phyloP scores from a whole-genome alignment of 2,113 vertebrate genomes.

The Dicrurus megarhynchus region DNA sequence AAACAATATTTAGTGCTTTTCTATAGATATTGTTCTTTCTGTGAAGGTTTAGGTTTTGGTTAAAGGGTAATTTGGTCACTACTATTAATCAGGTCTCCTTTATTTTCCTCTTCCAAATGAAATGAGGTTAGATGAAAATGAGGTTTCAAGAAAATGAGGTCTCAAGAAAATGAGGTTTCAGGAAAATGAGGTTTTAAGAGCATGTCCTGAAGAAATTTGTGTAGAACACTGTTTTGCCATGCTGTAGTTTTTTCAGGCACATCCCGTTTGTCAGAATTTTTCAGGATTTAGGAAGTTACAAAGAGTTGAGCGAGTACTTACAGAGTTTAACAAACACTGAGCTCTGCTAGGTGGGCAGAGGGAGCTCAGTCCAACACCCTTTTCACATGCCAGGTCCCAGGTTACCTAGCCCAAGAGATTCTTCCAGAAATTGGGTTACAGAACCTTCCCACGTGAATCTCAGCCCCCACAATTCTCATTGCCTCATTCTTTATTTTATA shows the following conservation, averaged over 20 bases:
- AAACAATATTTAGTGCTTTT: background rate
- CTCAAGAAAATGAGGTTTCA: background rate
- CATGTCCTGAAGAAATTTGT: background rate
- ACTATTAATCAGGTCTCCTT: background rate
- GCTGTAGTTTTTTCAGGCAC: background rate
- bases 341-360: background rate
- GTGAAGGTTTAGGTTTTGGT: background rate
- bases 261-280: background rate
- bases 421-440: background rate
- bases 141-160: background rate
- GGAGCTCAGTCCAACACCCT: background rate
- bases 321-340: background rate
- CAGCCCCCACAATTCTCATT: background rate
- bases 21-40: background rate
- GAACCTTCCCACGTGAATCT: background rate
- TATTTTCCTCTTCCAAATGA: background rate
- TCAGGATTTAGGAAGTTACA: background rate
- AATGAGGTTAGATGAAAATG: background rate
- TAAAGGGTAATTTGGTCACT: background rate
- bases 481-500: background rate
- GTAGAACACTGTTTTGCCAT: background rate
- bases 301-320: background rate
- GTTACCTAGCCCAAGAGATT: fast-evolving
- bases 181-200: background rate
- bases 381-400: background rate